These are phyloP conservation scores for Spilogale gracilis DNA, from an alignment of 2,113 vertebrate genomes.

Conservation along the genomic window DNA sequence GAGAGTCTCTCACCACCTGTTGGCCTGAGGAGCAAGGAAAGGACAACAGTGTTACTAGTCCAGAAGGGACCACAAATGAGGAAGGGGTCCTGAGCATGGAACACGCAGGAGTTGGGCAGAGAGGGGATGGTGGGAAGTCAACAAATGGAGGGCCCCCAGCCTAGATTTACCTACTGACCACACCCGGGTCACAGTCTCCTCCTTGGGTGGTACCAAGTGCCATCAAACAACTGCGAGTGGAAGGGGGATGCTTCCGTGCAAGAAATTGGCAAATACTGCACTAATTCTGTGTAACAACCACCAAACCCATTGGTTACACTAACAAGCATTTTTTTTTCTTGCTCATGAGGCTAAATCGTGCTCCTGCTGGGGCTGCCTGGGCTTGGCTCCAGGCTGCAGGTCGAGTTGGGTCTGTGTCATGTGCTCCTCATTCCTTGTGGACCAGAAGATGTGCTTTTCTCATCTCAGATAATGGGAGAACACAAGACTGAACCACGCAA, in stretches of 20 bases:
- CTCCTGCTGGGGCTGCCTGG: neutral
- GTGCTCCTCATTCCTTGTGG: neutral
- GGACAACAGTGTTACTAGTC: neutral
- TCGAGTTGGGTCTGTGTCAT: neutral
- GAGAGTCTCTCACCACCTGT: neutral
- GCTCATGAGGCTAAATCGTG: neutral
- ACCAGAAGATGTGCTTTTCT: neutral
- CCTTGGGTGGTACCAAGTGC: neutral
- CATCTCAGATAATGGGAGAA: no score
- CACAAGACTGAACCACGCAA: neutral
- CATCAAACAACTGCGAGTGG: neutral
- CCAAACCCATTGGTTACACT: neutral
- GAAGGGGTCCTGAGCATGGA: neutral
- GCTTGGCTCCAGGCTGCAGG: neutral
- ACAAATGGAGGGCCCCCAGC: neutral
- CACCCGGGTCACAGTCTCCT: neutral
- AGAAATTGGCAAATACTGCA: rapidly evolving
- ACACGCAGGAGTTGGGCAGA: neutral
- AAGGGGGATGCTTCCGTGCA: no score
- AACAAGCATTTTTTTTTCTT: neutral
- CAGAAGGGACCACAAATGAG: neutral
- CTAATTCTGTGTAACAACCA: neutral
- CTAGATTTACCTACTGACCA: neutral
- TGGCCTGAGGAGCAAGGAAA: neutral
- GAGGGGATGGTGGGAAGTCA: rapidly evolving